Base-by-base conservation (phyloP, 2,113 vertebrate species). In the Oryzias woworae region DNA sequence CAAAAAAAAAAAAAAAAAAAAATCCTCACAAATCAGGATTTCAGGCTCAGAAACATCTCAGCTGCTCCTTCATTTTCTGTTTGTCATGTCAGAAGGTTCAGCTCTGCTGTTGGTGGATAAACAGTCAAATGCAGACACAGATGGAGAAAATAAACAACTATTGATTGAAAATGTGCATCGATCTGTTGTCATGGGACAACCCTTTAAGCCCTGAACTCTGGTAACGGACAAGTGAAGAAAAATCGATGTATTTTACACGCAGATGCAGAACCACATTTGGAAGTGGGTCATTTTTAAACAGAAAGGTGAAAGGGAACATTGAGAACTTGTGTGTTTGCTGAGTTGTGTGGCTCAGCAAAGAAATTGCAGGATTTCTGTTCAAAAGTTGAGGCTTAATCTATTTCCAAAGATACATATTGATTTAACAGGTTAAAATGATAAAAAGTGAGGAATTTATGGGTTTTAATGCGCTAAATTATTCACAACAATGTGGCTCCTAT, bases 301-400 rank as follows among this genome's bases (percentile, higher is more conserved):
- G 58, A 72, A 69, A 60, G 61, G 55, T 53, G 66, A 44, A 31
- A 1, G 53, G 12, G 45, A 17, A 23, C 46, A 31, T 67, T 61
- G 71, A 72, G 58, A 65, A 36, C 73, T 44, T 79, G 20, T 24
- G 49, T 49, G 71, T 70, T 71, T 36, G 51, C 48, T 57, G 71
- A 68, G 57, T 62, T 51, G 26, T 45, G 44, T 1, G 28, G 65
- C 3, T 81, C 72, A 79, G 58, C 17, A 0, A 12, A 45, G 79
- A 78, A 82, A 89, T 90, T 78, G 81, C 49, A 66, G 55, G 70
- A 67, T 82, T 80, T 66, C 41, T 71, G 80, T 82, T 70, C 58
- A 26, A 53, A 54, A 49, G 52, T 45, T 57, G 54, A 44, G 63
- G 68, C 53, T 57, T 77, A 87, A 88, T 80, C 78, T 57, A 43